Base-by-base conservation (phyloP, 2,888 invertebrate species). In the Xestia c-nigrum region DNA sequence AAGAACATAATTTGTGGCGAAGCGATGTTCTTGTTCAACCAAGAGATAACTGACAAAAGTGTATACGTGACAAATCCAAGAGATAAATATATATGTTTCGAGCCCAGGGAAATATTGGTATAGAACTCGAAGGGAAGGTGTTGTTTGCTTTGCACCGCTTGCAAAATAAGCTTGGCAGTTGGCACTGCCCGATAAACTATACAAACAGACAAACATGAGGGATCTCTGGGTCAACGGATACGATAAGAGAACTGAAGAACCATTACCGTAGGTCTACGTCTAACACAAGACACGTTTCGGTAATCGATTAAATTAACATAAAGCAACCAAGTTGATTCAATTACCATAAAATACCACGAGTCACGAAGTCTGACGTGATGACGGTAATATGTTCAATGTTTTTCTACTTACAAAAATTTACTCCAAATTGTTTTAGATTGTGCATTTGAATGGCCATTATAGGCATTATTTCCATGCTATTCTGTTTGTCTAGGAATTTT, bases 111-210 rank as follows among this genome's bases (percentile, higher is more conserved):
- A 79, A 80, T 87, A 86, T 88, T 83, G 83, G 83, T 80, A 82
- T 43, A 78, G 76, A 74, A 70, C 83, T 82, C 76, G 74, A 72
- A 78, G 78, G 78, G 85, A 89, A 86, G 91, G 92, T 86, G 90
- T 78, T 90, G 90, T 88, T 88, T 78, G 85, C 84, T 89, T 87
- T 78, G 85, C 84, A 83, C 61, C 12, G 64, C 46, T 74, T 81
- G 82, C 85, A 84, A 87, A 90, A 85, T 84, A 88, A 79, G 84
- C 90, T 89, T 88, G 88, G 87, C 87, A 88, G 89, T 89, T 88
- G 88, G 87, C 87, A 88, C 84, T 86, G 84, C 67, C 88, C 84
- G 91, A 94, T 92, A 92, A 74, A 80, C 83, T 85, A 86, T 87
- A 85, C 81, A 88, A 88, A 88, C 80, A 86, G 83, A 87, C 78